Base-by-base conservation (phyloP, 1,140 invertebrate genomes). In the Eupeodes corollae region DNA sequence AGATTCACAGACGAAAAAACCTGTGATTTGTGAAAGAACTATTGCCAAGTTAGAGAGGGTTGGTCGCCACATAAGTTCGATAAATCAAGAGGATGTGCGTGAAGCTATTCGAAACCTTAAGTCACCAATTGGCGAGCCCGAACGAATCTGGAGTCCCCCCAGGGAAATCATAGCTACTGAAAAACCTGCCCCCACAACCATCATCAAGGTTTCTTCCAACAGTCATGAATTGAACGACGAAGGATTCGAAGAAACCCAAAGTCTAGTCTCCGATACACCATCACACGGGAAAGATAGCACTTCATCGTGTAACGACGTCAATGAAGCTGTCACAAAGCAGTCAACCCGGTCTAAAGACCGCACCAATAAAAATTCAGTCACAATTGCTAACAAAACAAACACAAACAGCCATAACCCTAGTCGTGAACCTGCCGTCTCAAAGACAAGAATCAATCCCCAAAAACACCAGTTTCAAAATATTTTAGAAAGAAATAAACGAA, bases 171-270 rank as follows among this genome's bases (percentile, higher is more conserved):
- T 47, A 41, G 8, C 3, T 26, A 26, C 3, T 26, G 21, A 26
- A 26, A 26, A 26, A 26, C 40, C 18, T 8, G 32, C 43, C 2
- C 32, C 31, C 18, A 37, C 35, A 12, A 32, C 50, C 12, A 14
- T 48, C 18, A 52, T 52, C 13, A 53, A 53, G 37, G 40, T 53
- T 12, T 45, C 45, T 57, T 51, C 31, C 59, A 77, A 73, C 12
- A 80, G 84, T 47, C 77, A 79, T 50, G 80, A 86, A 52, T 58
- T 86, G 35, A 84, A 87, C 53, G 88, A 92, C 59, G 88, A 91
- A 73, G 88, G 88, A 9, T 91, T 91, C 58, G 88, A 92, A 63
- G 88, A 91, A 70, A 88, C 86, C 0, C 86, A 89, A 52, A 88
- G 81, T 53, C 70, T 89, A 19, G 84, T 88, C 41, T 89, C 86